These are phyloP conservation scores for Crocidura indochinensis DNA, from an alignment of 2,797 vertebrate species.

Conservation along the genomic window DNA sequence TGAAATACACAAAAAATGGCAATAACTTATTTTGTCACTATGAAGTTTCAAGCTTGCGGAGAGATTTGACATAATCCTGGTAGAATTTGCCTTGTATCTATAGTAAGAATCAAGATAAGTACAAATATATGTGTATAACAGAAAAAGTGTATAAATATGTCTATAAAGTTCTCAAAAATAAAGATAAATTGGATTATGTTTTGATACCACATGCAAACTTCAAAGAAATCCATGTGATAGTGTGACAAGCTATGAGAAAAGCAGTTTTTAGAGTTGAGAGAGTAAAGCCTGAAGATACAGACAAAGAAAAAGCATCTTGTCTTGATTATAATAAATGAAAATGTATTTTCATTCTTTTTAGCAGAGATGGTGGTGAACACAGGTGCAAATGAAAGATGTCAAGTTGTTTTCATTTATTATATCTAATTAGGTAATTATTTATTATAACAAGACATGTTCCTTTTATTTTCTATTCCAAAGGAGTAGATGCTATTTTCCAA, in stretches of 20 bases:
- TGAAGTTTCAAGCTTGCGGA: constrained; percentile 31
- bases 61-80: constrained; percentile 15
- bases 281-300: neutral
- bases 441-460: constrained; percentile 6
- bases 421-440: neutral
- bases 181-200: constrained; percentile 33
- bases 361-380: neutral
- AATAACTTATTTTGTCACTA: constrained; percentile 7
- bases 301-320: neutral
- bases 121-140: constrained; percentile 29
- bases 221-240: neutral
- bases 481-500: neutral
- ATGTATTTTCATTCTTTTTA: neutral
- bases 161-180: constrained; percentile 28
- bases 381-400: neutral
- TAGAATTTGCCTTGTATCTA: neutral
- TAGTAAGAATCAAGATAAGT: constrained; percentile 19
- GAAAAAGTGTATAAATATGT: neutral
- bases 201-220: neutral
- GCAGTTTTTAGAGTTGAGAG: neutral
- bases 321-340: neutral
- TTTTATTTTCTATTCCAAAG: constrained; percentile 26
- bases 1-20: constrained; percentile 9
- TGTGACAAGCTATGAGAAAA: constrained; percentile 16
- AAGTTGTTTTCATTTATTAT: constrained; percentile 62